Conservation (phyloP, 2,888 invertebrate genomes). For the Timandra comae region DNA sequence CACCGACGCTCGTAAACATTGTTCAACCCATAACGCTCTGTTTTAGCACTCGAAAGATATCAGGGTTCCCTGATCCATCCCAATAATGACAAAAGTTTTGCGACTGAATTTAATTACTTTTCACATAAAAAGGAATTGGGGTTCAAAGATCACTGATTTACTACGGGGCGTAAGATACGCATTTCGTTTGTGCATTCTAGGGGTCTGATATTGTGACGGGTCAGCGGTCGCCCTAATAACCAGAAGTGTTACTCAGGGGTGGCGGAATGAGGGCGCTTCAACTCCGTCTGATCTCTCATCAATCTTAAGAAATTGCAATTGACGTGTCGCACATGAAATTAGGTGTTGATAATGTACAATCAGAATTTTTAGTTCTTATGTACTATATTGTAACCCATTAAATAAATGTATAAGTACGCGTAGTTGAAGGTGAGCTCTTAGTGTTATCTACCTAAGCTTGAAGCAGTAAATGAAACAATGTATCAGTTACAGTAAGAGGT, state of each 20-base stretch:
- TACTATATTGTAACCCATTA: no score
- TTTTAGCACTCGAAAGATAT: conserved; percentile 54
- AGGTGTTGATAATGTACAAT: no score
- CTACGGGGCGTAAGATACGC: conserved; percentile 38
- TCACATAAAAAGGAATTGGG: conserved; percentile 33
- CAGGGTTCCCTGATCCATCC: conserved; percentile 25
- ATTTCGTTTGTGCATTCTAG: conserved; percentile 31
- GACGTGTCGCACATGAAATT: no score
- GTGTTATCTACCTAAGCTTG: no score
- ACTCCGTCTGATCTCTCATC: no score
- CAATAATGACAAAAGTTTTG: conserved; percentile 28
- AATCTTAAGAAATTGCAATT: no score
- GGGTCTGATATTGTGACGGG: conserved; percentile 50
- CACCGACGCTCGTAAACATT: conserved; percentile 67
- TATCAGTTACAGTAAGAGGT: conserved; percentile 41
- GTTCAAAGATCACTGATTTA: conserved; percentile 54
- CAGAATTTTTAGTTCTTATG: no score
- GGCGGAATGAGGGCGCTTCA: conserved; percentile 23
- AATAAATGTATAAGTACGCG: no score
- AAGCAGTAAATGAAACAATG: conserved; percentile 37
- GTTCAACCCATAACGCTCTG: conserved; percentile 61
- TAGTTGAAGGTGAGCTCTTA: no score
- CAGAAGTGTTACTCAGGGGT: conserved; percentile 20
- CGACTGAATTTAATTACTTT: conserved; percentile 35
- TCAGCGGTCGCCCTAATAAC: conserved; percentile 57